Evolutionary conservation across 2,113 vertebrate genomes (phyloP), one percentile per base, ranked within the genome.

Genomic region (Thunnus thynnus): DNA sequence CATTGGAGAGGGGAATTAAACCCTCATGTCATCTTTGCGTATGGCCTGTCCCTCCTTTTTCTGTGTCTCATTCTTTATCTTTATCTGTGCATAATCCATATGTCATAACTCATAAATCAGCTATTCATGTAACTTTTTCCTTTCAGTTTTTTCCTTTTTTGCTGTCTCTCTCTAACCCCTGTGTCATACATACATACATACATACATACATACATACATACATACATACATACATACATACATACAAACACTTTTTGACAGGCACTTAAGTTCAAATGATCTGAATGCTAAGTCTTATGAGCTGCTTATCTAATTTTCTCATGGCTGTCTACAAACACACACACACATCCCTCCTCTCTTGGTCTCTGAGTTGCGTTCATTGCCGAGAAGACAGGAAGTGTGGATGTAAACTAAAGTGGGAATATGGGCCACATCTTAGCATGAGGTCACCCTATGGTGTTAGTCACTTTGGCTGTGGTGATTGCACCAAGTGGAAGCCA

Each of bases 331-430:
- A 5, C 32, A 52, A 47, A 20, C 27, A 27, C 54, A 60, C 48
- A 67, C 57, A 54, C 56, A 55, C 36, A 41, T 6, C 10, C 30
- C 36, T 20, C 50, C 50, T 36, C 57, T 4, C 14, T 22, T 44
- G 48, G 69, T 62, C 41, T 66, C 61, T 57, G 41, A 5, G 0
- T 68, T 89, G 41, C 7, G 0, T 68, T 89, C 25, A 67, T 51
- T 70, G 17, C 64, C 0, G 32, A 81, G 58, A 84, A 73, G 61
- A 69, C 70, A 85, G 82, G 82, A 89, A 69, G 81, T 80, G 66
- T 88, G 69, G 67, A 84, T 62, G 65, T 86, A 55, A 55, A 16
- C 54, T 8, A 82, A 82, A 83, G 55, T 0, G 16, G 79, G 72
- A 85, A 79, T 76, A 74, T 36, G 32, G 76, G 63, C 76, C 75